Conservation (phyloP, 2,113 vertebrate species). For the Bubo bubo region DNA sequence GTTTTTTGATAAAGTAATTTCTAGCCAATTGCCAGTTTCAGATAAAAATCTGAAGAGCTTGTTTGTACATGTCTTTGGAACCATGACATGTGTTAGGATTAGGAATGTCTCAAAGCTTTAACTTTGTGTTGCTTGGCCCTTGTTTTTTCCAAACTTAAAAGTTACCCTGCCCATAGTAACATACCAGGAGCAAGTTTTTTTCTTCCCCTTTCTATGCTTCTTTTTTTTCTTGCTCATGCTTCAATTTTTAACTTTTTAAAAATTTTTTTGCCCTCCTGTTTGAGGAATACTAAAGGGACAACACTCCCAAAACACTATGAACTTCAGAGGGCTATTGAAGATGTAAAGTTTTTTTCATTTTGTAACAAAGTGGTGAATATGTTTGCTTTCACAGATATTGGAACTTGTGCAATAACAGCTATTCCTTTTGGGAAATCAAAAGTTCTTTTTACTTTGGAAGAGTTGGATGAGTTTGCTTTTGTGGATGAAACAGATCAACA, state of each 20-base stretch:
- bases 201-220: background rate
- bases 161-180: background rate
- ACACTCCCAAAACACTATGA: background rate
- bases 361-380: background rate
- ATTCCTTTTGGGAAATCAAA: conserved; percentile 99
- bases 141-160: background rate
- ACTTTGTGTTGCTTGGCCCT: background rate
- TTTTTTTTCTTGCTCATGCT: background rate
- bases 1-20: background rate
- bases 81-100: background rate
- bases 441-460: conserved; percentile 96
- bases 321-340: background rate
- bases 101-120: background rate
- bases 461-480: conserved; percentile 91
- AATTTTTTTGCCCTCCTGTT: rapidly evolving
- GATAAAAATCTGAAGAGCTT: background rate
- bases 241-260: background rate
- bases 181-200: background rate
- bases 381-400: conserved; percentile 82
- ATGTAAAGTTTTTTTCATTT: background rate
- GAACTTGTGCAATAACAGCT: conserved; percentile 94
- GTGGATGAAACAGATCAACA: conserved; percentile 91
- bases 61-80: background rate
- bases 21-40: background rate
- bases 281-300: background rate